Conservation (phyloP, 1,140 invertebrate genomes). For the Argopecten irradians region DNA sequence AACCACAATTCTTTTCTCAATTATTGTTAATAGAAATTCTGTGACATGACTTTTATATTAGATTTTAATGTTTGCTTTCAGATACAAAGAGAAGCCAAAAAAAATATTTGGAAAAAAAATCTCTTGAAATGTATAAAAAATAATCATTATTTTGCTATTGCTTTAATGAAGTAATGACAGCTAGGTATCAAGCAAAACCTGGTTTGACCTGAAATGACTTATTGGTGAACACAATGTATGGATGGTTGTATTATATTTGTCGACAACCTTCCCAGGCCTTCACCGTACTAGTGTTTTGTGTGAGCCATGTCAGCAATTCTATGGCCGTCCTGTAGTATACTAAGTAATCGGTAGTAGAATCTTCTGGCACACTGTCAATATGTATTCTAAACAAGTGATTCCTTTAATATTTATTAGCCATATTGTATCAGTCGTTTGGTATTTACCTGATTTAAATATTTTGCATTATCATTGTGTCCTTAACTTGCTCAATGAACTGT, state of each 20-base stretch:
- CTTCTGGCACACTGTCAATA: neutral
- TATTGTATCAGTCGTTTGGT: neutral
- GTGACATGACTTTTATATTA: no score
- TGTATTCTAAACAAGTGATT: neutral
- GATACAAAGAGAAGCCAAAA: no score
- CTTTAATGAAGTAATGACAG: no score
- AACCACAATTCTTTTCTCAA: no score
- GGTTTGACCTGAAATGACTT: neutral
- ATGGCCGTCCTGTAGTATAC: neutral
- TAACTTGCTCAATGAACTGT: neutral
- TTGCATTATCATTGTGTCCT: neutral
- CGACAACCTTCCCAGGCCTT: neutral
- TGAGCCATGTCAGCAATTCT: neutral
- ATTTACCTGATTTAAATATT: constrained; percentile 7
- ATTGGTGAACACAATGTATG: neutral
- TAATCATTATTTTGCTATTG: no score
- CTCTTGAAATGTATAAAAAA: no score
- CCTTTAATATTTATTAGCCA: neutral
- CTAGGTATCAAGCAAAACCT: no score
- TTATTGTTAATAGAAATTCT: no score
- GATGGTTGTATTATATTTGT: neutral
- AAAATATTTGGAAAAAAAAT: no score
- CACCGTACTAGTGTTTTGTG: neutral
- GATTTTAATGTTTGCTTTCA: no score
- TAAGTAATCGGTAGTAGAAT: neutral